These are phyloP conservation scores for Bombus soroeensis DNA, from an alignment of 1,140 invertebrate genomes.

Conservation along the genomic window DNA sequence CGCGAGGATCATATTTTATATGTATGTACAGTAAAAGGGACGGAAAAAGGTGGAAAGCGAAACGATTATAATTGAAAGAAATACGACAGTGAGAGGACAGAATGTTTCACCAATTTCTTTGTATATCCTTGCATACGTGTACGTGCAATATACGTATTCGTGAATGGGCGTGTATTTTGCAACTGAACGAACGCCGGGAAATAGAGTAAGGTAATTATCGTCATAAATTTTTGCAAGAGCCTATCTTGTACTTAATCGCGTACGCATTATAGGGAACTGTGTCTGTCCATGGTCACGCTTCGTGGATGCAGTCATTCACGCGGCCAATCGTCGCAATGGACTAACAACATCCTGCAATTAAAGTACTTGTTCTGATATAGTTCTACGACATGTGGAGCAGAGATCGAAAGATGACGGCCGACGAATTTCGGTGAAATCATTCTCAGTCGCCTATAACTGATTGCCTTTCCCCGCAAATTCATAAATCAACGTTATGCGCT, in stretches of 20 bases:
- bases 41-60: not conserved
- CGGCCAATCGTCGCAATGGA: slow-evolving; percentile 57
- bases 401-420: slow-evolving; percentile 10
- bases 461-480: not conserved
- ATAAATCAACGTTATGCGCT: not conserved
- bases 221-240: slow-evolving; percentile 12
- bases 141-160: not conserved
- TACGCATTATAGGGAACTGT: slow-evolving; percentile 5
- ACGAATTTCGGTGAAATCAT: slow-evolving; percentile 34
- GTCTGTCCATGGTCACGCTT: slow-evolving; percentile 56
- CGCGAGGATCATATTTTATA: no score
- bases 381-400: slow-evolving; percentile 44
- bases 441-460: not conserved
- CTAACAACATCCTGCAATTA: slow-evolving; percentile 73
- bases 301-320: slow-evolving; percentile 67
- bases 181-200: not conserved
- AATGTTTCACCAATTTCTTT: not conserved
- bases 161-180: slow-evolving; percentile 33
- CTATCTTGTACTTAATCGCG: slow-evolving; percentile 14
- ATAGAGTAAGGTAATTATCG: slow-evolving; percentile 14
- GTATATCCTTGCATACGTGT: not conserved
- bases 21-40: not conserved
- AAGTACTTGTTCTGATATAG: slow-evolving; percentile 59
- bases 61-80: not conserved
- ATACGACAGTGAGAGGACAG: not conserved